Evolutionary conservation across 2,888 invertebrate genomes (phyloP).

Genomic region (Leucophenga maculata): DNA sequence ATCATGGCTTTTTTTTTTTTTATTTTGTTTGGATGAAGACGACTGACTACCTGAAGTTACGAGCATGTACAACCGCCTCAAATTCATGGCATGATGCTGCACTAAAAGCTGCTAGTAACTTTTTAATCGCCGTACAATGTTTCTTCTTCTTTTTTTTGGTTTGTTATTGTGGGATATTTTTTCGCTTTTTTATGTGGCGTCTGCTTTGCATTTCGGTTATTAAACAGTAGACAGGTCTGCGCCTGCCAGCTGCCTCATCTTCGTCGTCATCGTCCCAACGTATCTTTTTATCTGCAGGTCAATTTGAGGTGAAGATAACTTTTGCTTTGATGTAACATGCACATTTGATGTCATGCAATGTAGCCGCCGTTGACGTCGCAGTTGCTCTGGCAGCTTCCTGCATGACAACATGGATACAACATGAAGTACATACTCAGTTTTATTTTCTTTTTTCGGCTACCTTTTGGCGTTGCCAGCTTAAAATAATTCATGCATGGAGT

Average conservation of each 20-base stretch:
- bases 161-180: background rate
- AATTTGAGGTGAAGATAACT: slow-evolving; percentile 8
- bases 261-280: background rate
- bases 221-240: slow-evolving; percentile 14
- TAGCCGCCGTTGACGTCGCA: background rate
- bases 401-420: background rate
- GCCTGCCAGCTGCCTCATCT: background rate
- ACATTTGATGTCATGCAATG: slow-evolving; percentile 17
- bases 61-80: no score
- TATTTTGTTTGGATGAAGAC: no score
- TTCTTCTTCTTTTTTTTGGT: no score
- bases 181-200: background rate
- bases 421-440: no score
- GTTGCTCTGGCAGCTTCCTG: slow-evolving; percentile 6
- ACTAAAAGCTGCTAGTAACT: background rate
- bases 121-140: background rate
- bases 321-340: slow-evolving; percentile 19
- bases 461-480: no score
- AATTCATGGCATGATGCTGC: background rate
- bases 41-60: no score
- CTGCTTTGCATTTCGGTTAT: slow-evolving; percentile 10
- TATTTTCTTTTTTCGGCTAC: no score
- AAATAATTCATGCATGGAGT: no score
- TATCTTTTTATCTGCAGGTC: slow-evolving; percentile 8
- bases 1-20: no score